Evolutionary conservation across 1,140 invertebrate species (phyloP).

Genomic region (Hermatobates lingyangjiaoensis): DNA sequence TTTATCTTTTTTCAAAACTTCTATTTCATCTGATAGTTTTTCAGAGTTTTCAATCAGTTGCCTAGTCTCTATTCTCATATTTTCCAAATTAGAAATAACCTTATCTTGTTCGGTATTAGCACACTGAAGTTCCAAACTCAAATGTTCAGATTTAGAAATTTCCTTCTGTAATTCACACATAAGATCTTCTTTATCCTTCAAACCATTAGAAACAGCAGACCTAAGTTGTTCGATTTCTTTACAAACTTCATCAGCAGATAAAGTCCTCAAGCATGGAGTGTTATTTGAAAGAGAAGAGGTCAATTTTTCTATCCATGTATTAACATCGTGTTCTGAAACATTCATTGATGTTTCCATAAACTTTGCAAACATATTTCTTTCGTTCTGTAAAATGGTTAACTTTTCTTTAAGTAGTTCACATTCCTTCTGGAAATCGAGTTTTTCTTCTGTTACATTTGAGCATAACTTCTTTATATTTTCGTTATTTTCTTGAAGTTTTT

Average conservation of each 20-base stretch:
- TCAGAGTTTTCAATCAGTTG: slow-evolving; percentile 13
- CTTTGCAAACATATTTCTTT: background rate
- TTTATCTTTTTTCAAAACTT: slow-evolving; percentile 8
- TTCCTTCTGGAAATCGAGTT: slow-evolving; percentile 6
- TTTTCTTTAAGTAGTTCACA: slow-evolving; percentile 2
- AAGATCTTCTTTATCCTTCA: slow-evolving; percentile 10
- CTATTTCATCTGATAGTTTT: slow-evolving; percentile 12
- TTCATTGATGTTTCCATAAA: background rate
- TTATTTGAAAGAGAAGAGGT: background rate
- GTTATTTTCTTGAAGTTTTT: slow-evolving; percentile 11
- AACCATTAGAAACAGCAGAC: background rate
- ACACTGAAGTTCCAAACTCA: slow-evolving; percentile 17
- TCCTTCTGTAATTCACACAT: slow-evolving; percentile 6
- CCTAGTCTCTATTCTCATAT: slow-evolving; percentile 11
- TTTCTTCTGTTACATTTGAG: slow-evolving; percentile 8
- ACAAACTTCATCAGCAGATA: slow-evolving; percentile 1
- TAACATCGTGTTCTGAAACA: background rate
- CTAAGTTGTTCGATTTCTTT: background rate
- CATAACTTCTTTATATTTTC: slow-evolving; percentile 10
- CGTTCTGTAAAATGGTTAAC: background rate
- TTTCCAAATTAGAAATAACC: slow-evolving; percentile 11
- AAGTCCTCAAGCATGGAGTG: background rate
- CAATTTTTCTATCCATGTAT: background rate
- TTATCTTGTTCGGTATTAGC: slow-evolving; percentile 9
- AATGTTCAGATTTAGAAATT: slow-evolving; percentile 7